These are phyloP conservation scores for Hypanus sabinus DNA, from an alignment of 2,113 vertebrate species.

Conservation along the genomic window DNA sequence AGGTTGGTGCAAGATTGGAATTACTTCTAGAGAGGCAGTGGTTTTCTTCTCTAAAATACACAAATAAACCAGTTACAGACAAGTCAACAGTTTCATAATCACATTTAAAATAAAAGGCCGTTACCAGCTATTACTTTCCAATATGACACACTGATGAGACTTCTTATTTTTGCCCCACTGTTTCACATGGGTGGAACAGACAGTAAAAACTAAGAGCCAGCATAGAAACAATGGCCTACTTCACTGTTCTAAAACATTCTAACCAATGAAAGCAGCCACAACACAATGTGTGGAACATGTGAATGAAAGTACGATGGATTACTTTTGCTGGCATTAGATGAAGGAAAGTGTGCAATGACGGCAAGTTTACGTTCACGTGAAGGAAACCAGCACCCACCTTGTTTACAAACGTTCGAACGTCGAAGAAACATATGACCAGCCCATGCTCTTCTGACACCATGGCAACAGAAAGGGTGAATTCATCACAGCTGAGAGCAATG, in stretches of 20 bases:
- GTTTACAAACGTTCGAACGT: conserved; percentile 79
- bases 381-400: conserved; percentile 58
- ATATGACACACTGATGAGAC: too few species aligned
- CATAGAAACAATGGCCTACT: background rate
- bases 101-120: too few species aligned
- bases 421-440: conserved; percentile 77
- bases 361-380: background rate
- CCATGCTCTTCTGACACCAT: conserved; percentile 59
- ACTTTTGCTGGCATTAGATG: background rate
- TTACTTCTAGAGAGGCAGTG: too few species aligned
- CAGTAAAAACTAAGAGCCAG: too few species aligned
- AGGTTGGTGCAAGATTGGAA: too few species aligned
- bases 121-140: too few species aligned
- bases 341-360: too few species aligned
- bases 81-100: too few species aligned
- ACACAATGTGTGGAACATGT: background rate
- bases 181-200: too few species aligned
- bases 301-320: background rate
- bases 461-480: conserved; percentile 79
- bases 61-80: too few species aligned
- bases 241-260: background rate
- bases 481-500: conserved; percentile 83
- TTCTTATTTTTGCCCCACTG: too few species aligned
- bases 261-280: background rate
- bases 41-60: too few species aligned